Conservation (phyloP, 1,140 invertebrate genomes). For the Drosophila mayri region DNA sequence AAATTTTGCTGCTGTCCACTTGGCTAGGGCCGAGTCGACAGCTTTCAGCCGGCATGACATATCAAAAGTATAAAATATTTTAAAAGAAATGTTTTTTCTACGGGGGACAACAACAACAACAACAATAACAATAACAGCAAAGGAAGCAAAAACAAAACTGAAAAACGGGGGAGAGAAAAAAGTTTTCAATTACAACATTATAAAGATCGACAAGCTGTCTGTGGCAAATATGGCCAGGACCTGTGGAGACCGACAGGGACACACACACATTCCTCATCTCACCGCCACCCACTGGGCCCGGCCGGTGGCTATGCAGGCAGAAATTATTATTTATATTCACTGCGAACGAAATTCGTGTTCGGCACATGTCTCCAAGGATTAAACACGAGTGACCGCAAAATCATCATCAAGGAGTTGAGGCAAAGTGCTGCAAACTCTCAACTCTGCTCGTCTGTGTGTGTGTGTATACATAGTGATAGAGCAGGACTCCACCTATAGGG, state of each 20-base stretch:
- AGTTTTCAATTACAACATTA: conserved; percentile 85
- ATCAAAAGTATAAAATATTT: conserved; percentile 82
- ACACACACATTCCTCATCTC: conserved; percentile 34
- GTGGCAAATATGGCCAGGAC: conserved; percentile 73
- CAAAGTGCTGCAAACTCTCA: conserved; percentile 45
- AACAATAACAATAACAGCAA: neutral
- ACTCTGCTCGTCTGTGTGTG: neutral
- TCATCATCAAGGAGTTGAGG: conserved; percentile 76
- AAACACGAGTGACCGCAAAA: conserved; percentile 84
- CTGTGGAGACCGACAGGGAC: conserved; percentile 26
- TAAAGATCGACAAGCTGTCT: conserved; percentile 85
- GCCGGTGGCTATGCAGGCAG: conserved; percentile 31
- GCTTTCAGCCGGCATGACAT: conserved; percentile 77
- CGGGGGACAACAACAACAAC: conserved; percentile 24
- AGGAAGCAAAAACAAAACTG: conserved; percentile 18
- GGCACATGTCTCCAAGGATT: conserved; percentile 84
- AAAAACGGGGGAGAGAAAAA: conserved; percentile 52
- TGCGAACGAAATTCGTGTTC: conserved; percentile 81
- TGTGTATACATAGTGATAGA: neutral
- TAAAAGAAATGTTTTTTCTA: conserved; percentile 75
- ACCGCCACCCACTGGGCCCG: conserved; percentile 1
- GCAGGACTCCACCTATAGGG: neutral
- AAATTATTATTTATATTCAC: conserved; percentile 84
- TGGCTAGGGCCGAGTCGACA: conserved; percentile 48
- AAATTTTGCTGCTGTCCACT: conserved; percentile 56